Evolutionary conservation across 2,888 invertebrate genomes (phyloP), one percentile per base, ranked within the genome.

Genomic region (Amphipyra tragopoginis): DNA sequence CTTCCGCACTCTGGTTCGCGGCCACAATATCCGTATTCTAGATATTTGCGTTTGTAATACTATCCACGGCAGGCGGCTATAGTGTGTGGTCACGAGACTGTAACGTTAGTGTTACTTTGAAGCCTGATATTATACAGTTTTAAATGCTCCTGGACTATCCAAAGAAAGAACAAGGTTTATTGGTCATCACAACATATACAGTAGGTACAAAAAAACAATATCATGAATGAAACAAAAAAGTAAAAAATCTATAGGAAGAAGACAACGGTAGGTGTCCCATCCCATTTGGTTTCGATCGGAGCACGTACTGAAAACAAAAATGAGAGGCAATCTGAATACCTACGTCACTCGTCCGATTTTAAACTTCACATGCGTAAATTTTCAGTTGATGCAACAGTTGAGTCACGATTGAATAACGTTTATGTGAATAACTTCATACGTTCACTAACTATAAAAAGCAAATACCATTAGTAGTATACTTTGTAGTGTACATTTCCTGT

Each of bases 401-500:
- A 38, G 21, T 47, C 13, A 53, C 21, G 38, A 48, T 13, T 45
- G 10, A 10, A 11, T 33, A 38, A 29, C 36, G 2, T 54, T 9
- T 8, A n/a, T n/a, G 7, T 2, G 33, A 38, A 14, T 52, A 50
- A 63, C 9, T 33, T 21, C 26, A 40, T 21, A 21, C 21, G 21
- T 45, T 14, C 13, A 39, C 7, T 10, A 47, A 50, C 38, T 57
- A 39, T 36, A 52, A 48, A 48, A 58, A 47, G 8, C 26, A 40
- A 65, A 65, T 14, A 50, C 29, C 42, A 14, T 39, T n/a, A 33
- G 9, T 15, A 44, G 44, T 55, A 45, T 54, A 34, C 38, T 55
- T 38, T 3, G 3, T 42, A 59, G 34, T 36, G 14, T 34, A 39
- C 29, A 33, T 54, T 66, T 66, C 39, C 42, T 43, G 42, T 42